Base-by-base conservation (phyloP, 2,797 vertebrate genomes). In the Columba guinea region DNA sequence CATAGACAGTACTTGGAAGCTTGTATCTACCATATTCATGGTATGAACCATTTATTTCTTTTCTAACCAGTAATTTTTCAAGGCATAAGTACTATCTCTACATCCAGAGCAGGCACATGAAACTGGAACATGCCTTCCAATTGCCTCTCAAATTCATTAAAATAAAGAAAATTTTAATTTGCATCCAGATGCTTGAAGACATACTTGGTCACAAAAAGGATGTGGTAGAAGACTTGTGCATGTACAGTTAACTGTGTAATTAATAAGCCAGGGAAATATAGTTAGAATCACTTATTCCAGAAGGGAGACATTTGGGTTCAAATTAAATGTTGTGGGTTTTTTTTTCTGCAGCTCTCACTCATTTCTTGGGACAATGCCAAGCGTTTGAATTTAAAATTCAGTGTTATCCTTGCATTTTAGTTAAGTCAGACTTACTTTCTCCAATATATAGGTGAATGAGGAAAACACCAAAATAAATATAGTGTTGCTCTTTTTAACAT, bases 351-450 rank as follows among this genome's bases (percentile, higher is more conserved):
- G 49, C 30, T 49, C 22, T 87, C 82, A 24, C 44, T 95, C 49
- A 24, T 77, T 76, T 69, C 58, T 77, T 93, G 89, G 60, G 39
- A 23, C 27, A 87, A 8, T 53, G 71, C 60, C 79, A 91, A 69
- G 28, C 59, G 35, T 63, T 58, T 87, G 60, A 83, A 85, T 94
- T 84, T 52, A 73, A 92, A 92, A 94, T 85, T 83, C 81, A 85
- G 52, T 62, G 77, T 92, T 84, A 85, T 41, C 32, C 34, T 68
- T 56, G 24, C 53, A 30, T 41, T 58, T 49, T 67, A 70, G 74
- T 89, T 92, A 51, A 53, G 56, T 65, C 58, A 84, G 58, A 53
- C 28, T 75, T 60, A 23, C 1, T 49, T 83, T 92, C 85, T 63
- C 41, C n/a, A 63, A 34, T 30, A 23, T 51, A 27, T 68, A 88